phyloP scores from a whole-genome alignment of 2,888 invertebrate genomes.

The Drosophila limbata region DNA sequence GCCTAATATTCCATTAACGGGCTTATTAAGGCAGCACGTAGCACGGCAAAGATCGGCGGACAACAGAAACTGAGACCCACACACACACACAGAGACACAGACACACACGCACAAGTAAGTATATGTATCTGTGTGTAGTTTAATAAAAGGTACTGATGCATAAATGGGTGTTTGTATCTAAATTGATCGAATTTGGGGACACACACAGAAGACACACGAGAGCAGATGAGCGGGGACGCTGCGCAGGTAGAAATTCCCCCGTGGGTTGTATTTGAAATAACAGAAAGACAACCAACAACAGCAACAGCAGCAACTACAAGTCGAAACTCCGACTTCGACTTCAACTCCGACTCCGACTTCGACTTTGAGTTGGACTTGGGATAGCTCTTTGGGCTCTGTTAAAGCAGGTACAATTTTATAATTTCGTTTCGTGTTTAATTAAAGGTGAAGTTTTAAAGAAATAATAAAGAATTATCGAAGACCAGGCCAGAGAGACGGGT shows the following conservation, averaged over 20 bases:
- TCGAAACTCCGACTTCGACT: conserved; percentile 31
- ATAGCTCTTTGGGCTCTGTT: conserved; percentile 48
- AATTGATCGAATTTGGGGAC: conserved; percentile 82
- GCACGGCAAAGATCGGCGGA: conserved; percentile 42
- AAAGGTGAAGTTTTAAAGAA: conserved; percentile 82
- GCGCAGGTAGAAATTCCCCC: conserved; percentile 74
- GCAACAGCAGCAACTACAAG: conserved; percentile 25
- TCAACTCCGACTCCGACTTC: conserved; percentile 25
- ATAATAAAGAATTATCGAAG: conserved; percentile 81
- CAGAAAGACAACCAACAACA: conserved; percentile 22
- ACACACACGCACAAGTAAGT: conserved; percentile 6
- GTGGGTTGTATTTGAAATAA: conserved; percentile 48
- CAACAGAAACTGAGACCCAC: conserved; percentile 56
- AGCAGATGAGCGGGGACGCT: conserved; percentile 59
- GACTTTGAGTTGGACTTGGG: conserved; percentile 36
- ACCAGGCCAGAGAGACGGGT: conserved; percentile 47
- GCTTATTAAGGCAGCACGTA: conserved; percentile 80
- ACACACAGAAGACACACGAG: conserved; percentile 59
- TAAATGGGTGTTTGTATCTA: conserved; percentile 82
- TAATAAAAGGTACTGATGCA: conserved; percentile 82
- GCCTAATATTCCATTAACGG: conserved; percentile 81
- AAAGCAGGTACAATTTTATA: conserved; percentile 81
- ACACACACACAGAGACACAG: conserved; percentile 32
- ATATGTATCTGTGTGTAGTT: conserved; percentile 54
- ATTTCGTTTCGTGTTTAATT: conserved; percentile 82